Conservation (phyloP, 2,797 vertebrate species). For the Muscicapa striata region DNA sequence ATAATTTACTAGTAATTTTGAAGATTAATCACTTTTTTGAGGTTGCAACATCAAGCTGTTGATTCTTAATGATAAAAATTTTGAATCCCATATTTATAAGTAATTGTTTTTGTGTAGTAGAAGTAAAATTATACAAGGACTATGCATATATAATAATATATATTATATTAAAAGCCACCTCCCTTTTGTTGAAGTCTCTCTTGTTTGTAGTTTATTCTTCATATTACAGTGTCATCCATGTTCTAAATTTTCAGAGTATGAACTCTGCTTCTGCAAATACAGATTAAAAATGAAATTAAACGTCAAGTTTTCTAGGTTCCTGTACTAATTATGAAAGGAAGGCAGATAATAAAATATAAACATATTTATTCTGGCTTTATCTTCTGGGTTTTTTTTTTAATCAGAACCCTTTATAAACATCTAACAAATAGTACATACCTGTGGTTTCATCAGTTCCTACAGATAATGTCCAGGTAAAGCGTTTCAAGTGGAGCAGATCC, state of each 20-base stretch:
- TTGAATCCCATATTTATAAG: not conserved
- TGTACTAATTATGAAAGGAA: not conserved
- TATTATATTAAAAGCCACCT: not conserved
- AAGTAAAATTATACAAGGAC: not conserved
- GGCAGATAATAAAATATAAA: not conserved
- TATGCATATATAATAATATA: not conserved
- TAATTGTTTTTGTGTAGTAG: fast-evolving
- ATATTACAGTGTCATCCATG: not conserved
- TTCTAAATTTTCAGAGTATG: not conserved
- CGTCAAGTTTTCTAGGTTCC: not conserved
- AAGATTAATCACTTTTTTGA: not conserved
- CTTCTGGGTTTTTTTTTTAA: not conserved
- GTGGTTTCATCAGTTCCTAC: not conserved
- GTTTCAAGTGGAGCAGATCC: not conserved
- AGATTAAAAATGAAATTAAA: not conserved
- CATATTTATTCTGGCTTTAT: not conserved
- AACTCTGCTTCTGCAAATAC: not conserved
- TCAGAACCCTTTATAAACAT: not conserved
- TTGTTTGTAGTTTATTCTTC: not conserved
- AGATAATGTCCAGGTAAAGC: not conserved
- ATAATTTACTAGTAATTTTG: not conserved
- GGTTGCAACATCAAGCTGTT: not conserved
- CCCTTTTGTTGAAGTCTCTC: not conserved
- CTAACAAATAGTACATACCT: not conserved
- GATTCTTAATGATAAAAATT: not conserved